Evolutionary conservation across 2,888 invertebrate species (phyloP), one percentile per base, ranked within the genome.

Genomic region (Limnephilus lunatus): DNA sequence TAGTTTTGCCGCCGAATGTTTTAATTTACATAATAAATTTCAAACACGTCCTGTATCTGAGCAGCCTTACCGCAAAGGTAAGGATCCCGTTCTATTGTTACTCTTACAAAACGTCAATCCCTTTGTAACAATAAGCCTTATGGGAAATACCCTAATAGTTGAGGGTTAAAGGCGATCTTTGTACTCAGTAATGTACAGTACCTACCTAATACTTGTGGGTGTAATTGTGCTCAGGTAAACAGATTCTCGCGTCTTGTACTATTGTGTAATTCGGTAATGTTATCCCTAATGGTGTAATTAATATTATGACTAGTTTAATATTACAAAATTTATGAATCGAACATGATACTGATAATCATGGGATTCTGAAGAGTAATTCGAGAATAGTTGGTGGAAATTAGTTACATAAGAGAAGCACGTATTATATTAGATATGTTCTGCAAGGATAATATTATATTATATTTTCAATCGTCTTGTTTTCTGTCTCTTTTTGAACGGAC

Each of bases 61-160:
- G 32, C 35, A 83, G 31, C 32, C 82, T 15, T 15, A 19, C 32
- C 32, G 82, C 15, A 83, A 83, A 39, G 83, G 83, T 83, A 39
- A 19, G 9, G 83, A 19, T 32, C 12, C 11, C 83, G 9, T 25
- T 25, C 32, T 35, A 83, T 68, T 68, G 68, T 83, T 83, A 32
- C 35, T 11, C 35, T 19, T n/a, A 83, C 83, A 25, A 83, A 32
- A 39, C 32, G 83, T 35, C 82, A 32, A 35, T 32, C 31, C 68
- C 88, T 88, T 88, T 82, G 81, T 35, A 81, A 87, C 89, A 91
- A 91, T 89, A 89, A 91, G 91, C 89, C 91, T 91, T 91, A 82
- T 81, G 89, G 91, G 91, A 89, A 88, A 89, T 89, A 89, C 81
- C 32, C 88, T 83, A 53, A 83, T 53, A 91, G 35, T 35, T 44